Base-by-base conservation (phyloP, 2,797 vertebrate genomes). In the Dendrocincla tyrannina region DNA sequence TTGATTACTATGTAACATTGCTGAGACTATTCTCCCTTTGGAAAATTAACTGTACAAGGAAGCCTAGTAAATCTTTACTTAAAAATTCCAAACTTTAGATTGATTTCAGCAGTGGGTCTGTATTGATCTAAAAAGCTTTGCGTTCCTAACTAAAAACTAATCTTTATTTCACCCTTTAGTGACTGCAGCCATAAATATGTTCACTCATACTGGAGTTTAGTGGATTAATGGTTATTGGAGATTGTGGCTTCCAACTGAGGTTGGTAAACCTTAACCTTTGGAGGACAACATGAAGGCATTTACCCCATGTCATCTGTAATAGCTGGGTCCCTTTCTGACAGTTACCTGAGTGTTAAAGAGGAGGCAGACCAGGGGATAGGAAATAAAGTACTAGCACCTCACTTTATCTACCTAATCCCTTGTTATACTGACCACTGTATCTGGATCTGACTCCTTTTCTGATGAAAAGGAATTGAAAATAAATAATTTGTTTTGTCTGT, bases 151-250 rank as follows among this genome's bases (percentile, higher is more conserved):
- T 98, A 98, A 98, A 98, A 98, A 97, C 98, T 98, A 98, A 98
- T 98, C 98, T 98, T 98, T 98, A 98, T 98, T 98, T 98, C 98
- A 98, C 98, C 97, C 97, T 97, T 98, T 98, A 98, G 98, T 98
- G 98, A 97, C 98, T 98, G 93, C 97, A 97, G 97, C 91, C 97
- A 97, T 98, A 98, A 98, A 98, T 98, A 98, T 97, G 98, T 96
- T 97, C 96, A 75, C 94, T 97, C 52, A 82, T 96, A 97, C 97
- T 96, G 95, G 97, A 97, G 96, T 92, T 96, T 97, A 97, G 97
- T 97, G 96, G 98, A 98, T 98, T 98, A 97, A 98, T 98, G 98
- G 98, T 97, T 98, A 97, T 98, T 98, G 98, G 97, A 97, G 97
- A 98, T 92, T 97, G 93, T 97, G 97, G 94, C 97, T 98, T 98